These are phyloP conservation scores for Indicator maculatus DNA, from an alignment of 2,113 vertebrate species.

Conservation along the genomic window DNA sequence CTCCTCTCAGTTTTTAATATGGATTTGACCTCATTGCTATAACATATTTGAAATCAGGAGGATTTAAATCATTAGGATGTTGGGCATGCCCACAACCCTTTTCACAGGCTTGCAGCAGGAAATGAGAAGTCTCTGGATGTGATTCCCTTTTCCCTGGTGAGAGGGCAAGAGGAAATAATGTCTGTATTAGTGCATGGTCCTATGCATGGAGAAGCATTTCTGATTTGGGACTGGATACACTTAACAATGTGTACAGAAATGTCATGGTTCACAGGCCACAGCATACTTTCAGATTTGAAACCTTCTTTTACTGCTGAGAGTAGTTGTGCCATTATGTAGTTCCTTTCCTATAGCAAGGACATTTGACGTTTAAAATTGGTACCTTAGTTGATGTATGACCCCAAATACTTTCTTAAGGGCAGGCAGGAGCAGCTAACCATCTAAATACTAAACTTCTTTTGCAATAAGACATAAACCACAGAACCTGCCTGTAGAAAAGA, in stretches of 20 bases:
- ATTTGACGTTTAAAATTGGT: not conserved
- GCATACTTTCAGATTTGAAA: not conserved
- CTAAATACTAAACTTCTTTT: not conserved
- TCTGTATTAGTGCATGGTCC: fast-evolving
- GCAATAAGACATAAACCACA: not conserved
- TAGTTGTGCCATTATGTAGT: not conserved
- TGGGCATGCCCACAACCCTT: not conserved
- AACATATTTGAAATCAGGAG: not conserved
- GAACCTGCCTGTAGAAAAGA: not conserved
- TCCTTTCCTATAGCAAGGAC: not conserved
- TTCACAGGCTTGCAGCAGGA: not conserved
- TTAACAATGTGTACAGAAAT: not conserved
- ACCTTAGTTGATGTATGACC: not conserved
- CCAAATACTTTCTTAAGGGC: not conserved
- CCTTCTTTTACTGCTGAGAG: not conserved
- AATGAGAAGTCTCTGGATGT: fast-evolving
- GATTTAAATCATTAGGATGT: not conserved
- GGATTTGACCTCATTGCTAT: not conserved
- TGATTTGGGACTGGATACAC: not conserved
- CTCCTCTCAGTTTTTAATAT: not conserved
- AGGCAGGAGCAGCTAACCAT: not conserved
- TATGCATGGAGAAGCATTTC: not conserved
- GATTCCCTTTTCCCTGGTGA: not conserved
- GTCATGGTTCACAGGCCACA: fast-evolving
- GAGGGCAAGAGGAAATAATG: not conserved